phyloP scores from a whole-genome alignment of 2,888 invertebrate genomes.

The Leptodirus hochenwartii region DNA sequence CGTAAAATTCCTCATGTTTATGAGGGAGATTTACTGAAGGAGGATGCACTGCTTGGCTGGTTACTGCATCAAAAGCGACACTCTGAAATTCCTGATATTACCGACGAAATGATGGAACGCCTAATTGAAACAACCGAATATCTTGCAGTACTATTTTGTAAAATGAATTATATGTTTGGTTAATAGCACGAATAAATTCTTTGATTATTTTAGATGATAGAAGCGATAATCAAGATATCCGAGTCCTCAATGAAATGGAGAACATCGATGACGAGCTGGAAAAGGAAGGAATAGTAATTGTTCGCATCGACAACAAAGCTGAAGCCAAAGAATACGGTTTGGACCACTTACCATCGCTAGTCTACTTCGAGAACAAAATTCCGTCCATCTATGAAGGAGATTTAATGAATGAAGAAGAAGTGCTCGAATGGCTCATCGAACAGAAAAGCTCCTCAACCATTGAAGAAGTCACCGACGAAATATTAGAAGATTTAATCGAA shows the following conservation, averaged over 20 bases:
- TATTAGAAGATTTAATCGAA: constrained; percentile 64
- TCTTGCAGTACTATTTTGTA: constrained; percentile 82
- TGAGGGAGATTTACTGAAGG: constrained; percentile 61
- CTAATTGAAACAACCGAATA: constrained; percentile 63
- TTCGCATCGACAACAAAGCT: constrained; percentile 74
- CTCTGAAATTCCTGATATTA: constrained; percentile 80
- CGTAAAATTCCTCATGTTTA: constrained; percentile 40
- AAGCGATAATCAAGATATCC: constrained; percentile 75
- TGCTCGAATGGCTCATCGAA: constrained; percentile 72
- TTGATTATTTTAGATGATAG: constrained; percentile 51
- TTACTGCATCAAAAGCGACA: constrained; percentile 77
- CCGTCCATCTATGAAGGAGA: constrained; percentile 85
- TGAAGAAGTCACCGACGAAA: constrained; percentile 87
- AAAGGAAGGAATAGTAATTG: constrained; percentile 77
- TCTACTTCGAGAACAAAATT: constrained; percentile 83
- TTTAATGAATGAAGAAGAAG: constrained; percentile 80
- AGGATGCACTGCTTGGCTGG: constrained; percentile 81
- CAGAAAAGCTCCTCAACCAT: constrained; percentile 83
- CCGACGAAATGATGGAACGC: constrained; percentile 86
- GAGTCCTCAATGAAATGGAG: constrained; percentile 74
- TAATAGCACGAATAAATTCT: constrained; percentile 1
- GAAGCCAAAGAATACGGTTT: constrained; percentile 85
- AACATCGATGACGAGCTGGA: constrained; percentile 85
- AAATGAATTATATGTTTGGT: constrained; percentile 29
- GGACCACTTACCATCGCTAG: constrained; percentile 66